Evolutionary conservation across 2,888 invertebrate species (phyloP), one percentile per base, ranked within the genome.

Genomic region (Folsomia candida): DNA sequence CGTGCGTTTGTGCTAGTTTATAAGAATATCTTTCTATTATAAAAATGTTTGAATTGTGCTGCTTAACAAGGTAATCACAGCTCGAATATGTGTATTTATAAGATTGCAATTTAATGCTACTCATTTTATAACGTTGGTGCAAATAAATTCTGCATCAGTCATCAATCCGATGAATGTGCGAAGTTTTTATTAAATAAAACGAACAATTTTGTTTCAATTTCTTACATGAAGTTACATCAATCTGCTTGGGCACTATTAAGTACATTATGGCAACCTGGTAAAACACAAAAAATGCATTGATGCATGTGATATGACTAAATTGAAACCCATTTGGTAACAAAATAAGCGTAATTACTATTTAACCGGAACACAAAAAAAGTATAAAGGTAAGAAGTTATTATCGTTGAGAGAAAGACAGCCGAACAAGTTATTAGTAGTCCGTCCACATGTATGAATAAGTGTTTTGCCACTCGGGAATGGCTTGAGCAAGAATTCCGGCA

Each of bases 361-460:
- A n/a, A n/a, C n/a, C n/a, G n/a, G n/a, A n/a, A n/a, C n/a, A 37
- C 37, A 37, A 37, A 37, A 37, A 9, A 37, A 37, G 37, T 14
- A 14, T 37, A 37, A 14, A 9, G n/a, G 20, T 57, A 57, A 57
- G 57, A 11, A 57, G 57, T 9, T 6, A 26, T 60, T 60, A 25
- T 60, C 6, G 22, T n/a, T 9, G 11, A 9, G 22, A 57, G 6
- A 57, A 57, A 9, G 6, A n/a, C 14, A 57, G 57, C 20, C 11
- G 6, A 57, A 57, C 22, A 57, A 57, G 22, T 57, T 57, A 57
- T 74, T 72, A 78, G 51, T 67, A 68, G 51, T 78, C 76, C 66
- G 74, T 78, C 93, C 93, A 93, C 87, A 92, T 89, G 80, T 93
- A 92, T 82, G 91, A 91, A 82, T 95, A 95, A 62, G 90, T 92